A percentile compares a stretch with the other conserved stretches of the same genome.
Evolutionary conservation across 1,140 invertebrate genomes (phyloP).

Genomic region (Diorhabda elongata): DNA sequence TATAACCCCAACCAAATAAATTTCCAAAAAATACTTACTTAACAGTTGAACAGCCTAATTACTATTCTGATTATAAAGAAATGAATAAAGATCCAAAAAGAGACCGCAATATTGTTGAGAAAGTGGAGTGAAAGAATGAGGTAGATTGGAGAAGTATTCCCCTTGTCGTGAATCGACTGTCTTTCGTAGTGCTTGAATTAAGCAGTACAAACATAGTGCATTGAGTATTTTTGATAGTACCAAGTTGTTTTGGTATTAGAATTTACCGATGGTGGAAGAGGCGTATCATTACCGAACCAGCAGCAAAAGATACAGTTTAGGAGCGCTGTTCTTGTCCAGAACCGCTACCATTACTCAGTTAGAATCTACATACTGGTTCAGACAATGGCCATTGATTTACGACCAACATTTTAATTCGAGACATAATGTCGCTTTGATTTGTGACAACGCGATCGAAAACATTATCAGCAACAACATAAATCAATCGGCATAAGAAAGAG

Average conservation of each 20-base stretch:
- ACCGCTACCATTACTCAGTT: slow-evolving; percentile 26
- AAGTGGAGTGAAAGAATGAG: no score
- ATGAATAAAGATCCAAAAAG: no score
- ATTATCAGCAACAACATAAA: slow-evolving; percentile 43
- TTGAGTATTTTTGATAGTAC: not conserved
- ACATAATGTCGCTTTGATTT: slow-evolving; percentile 47
- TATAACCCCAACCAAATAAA: no score
- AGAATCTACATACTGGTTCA: slow-evolving; percentile 40
- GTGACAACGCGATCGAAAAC: slow-evolving; percentile 44
- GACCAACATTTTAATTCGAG: slow-evolving; percentile 43
- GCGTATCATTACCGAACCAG: slow-evolving; percentile 12
- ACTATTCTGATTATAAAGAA: no score
- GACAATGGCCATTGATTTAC: slow-evolving; percentile 44
- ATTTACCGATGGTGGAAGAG: not conserved
- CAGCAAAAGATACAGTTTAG: slow-evolving; percentile 27
- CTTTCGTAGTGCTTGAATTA: not conserved
- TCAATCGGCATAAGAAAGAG: slow-evolving; percentile 27
- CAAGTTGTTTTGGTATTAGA: not conserved
- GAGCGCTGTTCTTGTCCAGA: slow-evolving; percentile 25
- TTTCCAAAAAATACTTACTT: no score
- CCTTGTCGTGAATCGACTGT: not conserved
- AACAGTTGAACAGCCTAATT: no score
- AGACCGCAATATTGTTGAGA: no score
- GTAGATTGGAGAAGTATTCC: not conserved
- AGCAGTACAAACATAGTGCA: not conserved